Evolutionary conservation across 2,888 invertebrate species (phyloP).

Genomic region (Galeruca laticollis): DNA sequence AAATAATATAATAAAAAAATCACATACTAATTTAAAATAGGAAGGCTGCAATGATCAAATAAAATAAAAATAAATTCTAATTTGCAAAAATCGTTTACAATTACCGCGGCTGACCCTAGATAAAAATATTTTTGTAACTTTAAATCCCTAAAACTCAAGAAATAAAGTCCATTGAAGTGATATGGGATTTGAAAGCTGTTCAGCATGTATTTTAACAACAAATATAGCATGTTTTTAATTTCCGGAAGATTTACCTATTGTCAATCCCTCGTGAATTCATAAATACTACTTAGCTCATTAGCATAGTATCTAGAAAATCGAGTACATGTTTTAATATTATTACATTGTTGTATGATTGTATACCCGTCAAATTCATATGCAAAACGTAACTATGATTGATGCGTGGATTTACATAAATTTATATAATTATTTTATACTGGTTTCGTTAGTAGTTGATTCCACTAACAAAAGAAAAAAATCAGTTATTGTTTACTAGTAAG

Average conservation of each 20-base stretch:
- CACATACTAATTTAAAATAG: too few species aligned
- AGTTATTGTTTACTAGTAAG: too few species aligned
- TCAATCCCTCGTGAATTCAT: background rate
- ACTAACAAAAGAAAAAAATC: background rate
- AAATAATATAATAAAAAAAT: too few species aligned
- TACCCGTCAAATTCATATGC: background rate
- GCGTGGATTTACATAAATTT: background rate
- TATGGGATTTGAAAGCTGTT: too few species aligned
- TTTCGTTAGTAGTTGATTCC: background rate
- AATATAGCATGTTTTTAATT: background rate
- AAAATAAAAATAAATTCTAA: too few species aligned
- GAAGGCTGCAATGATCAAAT: too few species aligned
- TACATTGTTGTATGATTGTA: constrained; percentile 2
- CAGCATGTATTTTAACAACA: background rate
- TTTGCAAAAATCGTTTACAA: too few species aligned
- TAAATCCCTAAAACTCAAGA: too few species aligned
- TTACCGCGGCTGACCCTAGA: too few species aligned
- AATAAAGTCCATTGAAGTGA: too few species aligned
- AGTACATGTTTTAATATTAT: background rate
- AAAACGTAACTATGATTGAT: background rate
- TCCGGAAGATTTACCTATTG: background rate
- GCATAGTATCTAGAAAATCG: constrained; percentile 4
- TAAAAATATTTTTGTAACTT: too few species aligned
- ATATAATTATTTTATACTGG: background rate
- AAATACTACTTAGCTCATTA: background rate